phyloP scores from a whole-genome alignment of 2,797 vertebrate genomes.

The Rallus crepitans region DNA sequence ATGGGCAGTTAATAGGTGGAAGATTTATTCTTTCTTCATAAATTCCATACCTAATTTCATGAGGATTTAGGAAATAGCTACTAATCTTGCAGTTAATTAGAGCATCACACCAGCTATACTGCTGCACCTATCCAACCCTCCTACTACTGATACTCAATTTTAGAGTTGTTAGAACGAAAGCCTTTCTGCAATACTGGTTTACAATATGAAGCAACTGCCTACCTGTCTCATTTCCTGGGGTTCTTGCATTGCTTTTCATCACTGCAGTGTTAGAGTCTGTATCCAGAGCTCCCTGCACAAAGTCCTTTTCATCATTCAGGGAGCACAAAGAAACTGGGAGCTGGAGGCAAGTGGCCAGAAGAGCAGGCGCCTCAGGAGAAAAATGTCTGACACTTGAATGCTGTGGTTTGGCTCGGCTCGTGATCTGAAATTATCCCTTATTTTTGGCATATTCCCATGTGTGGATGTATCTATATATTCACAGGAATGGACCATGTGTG shows the following conservation, averaged over 20 bases:
- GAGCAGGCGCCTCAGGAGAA: not conserved
- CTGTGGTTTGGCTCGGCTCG: not conserved
- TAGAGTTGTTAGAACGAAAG: not conserved
- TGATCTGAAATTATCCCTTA: not conserved
- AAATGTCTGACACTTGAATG: not conserved
- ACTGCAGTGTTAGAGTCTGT: not conserved
- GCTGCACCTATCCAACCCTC: not conserved
- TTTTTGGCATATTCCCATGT: not conserved
- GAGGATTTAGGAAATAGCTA: not conserved
- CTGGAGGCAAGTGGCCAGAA: not conserved
- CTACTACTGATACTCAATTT: not conserved
- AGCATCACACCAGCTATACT: not conserved
- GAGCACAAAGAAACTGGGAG: not conserved
- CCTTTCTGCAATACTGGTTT: not conserved
- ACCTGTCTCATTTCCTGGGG: not conserved
- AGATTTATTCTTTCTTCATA: constrained; percentile 26
- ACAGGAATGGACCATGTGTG: not conserved
- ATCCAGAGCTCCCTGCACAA: not conserved
- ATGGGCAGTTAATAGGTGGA: not conserved
- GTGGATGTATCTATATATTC: not conserved
- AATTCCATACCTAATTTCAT: constrained; percentile 10
- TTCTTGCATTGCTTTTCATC: not conserved
- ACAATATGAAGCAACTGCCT: not conserved
- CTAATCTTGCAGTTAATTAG: not conserved
- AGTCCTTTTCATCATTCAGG: not conserved